These are phyloP conservation scores for Heteromormyrus szaboi DNA, from an alignment of 2,797 vertebrate genomes.

Conservation along the genomic window DNA sequence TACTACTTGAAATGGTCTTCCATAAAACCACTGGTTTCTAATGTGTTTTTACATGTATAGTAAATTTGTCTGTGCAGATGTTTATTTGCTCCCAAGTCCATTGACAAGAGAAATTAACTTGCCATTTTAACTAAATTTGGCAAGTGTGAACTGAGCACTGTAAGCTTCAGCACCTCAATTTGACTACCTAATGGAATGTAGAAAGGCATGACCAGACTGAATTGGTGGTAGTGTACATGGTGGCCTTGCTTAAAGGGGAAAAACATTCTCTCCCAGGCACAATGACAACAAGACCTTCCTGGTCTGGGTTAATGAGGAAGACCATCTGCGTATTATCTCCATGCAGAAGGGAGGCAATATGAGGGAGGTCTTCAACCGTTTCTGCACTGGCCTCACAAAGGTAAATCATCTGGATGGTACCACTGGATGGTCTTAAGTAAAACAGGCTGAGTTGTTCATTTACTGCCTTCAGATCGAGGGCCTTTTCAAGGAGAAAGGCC, in stretches of 20 bases:
- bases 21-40: neutral
- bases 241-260: neutral
- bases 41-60: neutral
- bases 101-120: too few species aligned
- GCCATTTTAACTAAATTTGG: neutral
- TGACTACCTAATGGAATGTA: neutral
- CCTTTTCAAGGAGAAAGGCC: slow-evolving; percentile 77
- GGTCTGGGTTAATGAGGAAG: slow-evolving; percentile 85
- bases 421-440: neutral
- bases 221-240: neutral
- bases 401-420: slow-evolving; percentile 42
- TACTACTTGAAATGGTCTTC: neutral
- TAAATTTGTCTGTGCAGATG: neutral
- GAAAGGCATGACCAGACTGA: neutral
- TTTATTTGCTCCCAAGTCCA: neutral
- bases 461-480: slow-evolving; percentile 66
- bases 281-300: slow-evolving; percentile 84
- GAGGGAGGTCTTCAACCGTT: slow-evolving; percentile 80
- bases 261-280: slow-evolving; percentile 57
- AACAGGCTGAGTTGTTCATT: neutral
- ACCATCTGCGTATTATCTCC: slow-evolving; percentile 83
- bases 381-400: slow-evolving; percentile 77
- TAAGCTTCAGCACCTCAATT: neutral
- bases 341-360: slow-evolving; percentile 88
- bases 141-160: neutral